Base-by-base conservation (phyloP, 2,113 vertebrate species). In the Rhabdornis inornatus region DNA sequence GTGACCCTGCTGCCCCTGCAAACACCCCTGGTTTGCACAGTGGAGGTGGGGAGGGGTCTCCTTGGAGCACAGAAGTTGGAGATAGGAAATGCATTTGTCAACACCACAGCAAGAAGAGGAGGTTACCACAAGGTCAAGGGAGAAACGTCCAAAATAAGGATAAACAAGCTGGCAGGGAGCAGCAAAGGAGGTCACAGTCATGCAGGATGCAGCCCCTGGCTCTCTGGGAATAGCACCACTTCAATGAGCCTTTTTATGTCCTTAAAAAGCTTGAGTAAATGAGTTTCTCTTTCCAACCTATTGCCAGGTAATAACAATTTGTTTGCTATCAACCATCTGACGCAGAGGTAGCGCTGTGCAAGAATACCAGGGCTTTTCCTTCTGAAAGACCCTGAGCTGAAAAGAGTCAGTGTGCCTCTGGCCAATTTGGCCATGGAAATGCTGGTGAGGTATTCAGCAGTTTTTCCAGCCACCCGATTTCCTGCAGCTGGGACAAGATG, bases 221-320 rank as follows among this genome's bases (percentile, higher is more conserved):
- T 80, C 76, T 44, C 44, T 31, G 35, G 7, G 24, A 28, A 47
- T 21, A 39, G 47, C 61, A 56, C 5, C 2, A 2, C 35, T 66
- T 75, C 45, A 40, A 8, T 6, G 12, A 86, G 56, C 18, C 19
- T 25, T 75, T 69, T 52, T 10, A 13, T 28, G 37, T 37, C 93
- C 55, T 80, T 39, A 63, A 30, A 81, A 83, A 74, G 33, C 45
- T 50, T 14, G 9, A 91, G 30, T 35, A 42, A 75, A 81, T 52
- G 77, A 79, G 47, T 47, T 87, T 84, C 52, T 59, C 64, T 47
- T 71, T 79, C 80, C 81, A 91, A 23, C 15, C 56, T 49, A 39
- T 57, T 82, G 57, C 81, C 87, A 91, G 69, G 81, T 92, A 87
- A 87, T 91, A 91, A 89, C 77, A 78, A 40, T 75, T 90, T 82